Evolutionary conservation across 2,797 vertebrate genomes (phyloP).

Genomic region (Parotocinclus haroldoi): DNA sequence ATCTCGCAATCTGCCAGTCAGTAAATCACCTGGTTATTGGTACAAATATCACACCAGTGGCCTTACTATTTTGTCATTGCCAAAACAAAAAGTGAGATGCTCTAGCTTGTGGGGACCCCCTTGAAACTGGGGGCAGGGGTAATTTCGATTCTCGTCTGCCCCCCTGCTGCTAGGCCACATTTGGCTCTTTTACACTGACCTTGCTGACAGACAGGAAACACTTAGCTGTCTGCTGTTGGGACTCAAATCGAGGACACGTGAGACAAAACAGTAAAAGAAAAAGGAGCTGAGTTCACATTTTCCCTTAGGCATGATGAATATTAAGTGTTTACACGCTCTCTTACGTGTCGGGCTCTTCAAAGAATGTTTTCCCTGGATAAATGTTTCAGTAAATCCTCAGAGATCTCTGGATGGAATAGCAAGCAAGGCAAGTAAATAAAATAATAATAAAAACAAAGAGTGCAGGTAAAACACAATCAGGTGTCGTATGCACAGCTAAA

Average conservation of each 20-base stretch:
- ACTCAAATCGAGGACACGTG: slow-evolving; percentile 15
- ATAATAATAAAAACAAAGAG: too few relatives aligned
- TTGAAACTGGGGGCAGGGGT: neutral
- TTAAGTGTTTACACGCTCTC: too few relatives aligned
- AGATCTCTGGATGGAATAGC: neutral
- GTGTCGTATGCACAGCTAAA: too few relatives aligned
- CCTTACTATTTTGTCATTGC: too few relatives aligned
- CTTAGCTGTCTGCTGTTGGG: slow-evolving; percentile 35
- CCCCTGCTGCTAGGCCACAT: slow-evolving; percentile 3
- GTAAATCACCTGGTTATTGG: too few relatives aligned
- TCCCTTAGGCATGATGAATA: too few relatives aligned
- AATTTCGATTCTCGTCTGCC: neutral
- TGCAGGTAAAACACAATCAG: too few relatives aligned
- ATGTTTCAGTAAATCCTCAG: slow-evolving; percentile 5
- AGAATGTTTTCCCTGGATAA: slow-evolving; percentile 4
- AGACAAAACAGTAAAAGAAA: neutral
- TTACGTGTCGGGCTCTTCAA: too few relatives aligned
- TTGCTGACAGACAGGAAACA: slow-evolving; percentile 44
- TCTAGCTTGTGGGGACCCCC: neutral
- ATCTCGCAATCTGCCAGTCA: too few relatives aligned
- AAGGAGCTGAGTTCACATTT: neutral
- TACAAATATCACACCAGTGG: too few relatives aligned
- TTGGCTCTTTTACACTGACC: slow-evolving; percentile 12
- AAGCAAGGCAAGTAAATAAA: too few relatives aligned
- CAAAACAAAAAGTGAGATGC: too few relatives aligned